Evolutionary conservation across 2,888 invertebrate genomes (phyloP).

Genomic region (Neoaliturus tenellus): DNA sequence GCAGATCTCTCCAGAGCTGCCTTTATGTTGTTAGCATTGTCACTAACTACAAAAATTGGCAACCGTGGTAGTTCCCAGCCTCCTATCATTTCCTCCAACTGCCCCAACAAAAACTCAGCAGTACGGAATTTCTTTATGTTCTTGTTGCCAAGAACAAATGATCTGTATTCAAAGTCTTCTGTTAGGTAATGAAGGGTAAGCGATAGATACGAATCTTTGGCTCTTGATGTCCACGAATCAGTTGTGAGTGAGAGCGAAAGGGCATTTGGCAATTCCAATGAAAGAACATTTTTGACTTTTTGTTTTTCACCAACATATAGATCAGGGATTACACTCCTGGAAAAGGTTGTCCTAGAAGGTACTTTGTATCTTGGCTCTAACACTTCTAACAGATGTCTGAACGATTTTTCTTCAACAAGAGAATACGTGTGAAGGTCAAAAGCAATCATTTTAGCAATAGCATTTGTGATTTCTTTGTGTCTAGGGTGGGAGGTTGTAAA

Average conservation of each 20-base stretch:
- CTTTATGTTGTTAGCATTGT: constrained; percentile 25
- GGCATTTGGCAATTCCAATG: not conserved
- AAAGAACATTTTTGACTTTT: not conserved
- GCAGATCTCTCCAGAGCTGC: constrained; percentile 20
- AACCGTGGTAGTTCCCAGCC: not conserved
- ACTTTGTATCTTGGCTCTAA: not conserved
- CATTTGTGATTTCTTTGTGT: not conserved
- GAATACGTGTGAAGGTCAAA: not conserved
- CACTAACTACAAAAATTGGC: constrained; percentile 4
- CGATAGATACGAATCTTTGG: not conserved
- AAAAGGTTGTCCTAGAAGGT: not conserved
- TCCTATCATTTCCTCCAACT: not conserved
- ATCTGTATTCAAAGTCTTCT: not conserved
- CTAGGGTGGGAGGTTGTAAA: not conserved
- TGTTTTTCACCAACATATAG: not conserved
- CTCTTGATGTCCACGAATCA: not conserved
- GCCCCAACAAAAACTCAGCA: not conserved
- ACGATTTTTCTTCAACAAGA: not conserved
- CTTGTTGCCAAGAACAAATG: not conserved
- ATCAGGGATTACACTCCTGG: not conserved
- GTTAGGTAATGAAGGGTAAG: not conserved
- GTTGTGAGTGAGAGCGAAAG: not conserved
- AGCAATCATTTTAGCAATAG: not conserved
- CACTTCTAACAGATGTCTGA: not conserved
- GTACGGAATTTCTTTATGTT: not conserved